Conservation (phyloP, 2,888 invertebrate species). For the Leptopterna dolabrata region DNA sequence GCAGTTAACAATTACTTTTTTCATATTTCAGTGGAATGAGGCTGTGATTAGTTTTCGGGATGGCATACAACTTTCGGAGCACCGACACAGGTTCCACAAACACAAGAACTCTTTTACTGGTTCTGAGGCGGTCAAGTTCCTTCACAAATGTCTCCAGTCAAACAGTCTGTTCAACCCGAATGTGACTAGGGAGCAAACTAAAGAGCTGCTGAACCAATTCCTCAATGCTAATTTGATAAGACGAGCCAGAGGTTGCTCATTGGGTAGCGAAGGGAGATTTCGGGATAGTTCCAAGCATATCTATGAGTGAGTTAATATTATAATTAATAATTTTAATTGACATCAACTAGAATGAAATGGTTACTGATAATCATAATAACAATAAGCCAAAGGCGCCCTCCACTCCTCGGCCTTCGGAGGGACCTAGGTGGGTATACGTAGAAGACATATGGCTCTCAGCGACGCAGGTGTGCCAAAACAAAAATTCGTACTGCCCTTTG, state of each 20-base stretch:
- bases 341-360: too few species aligned
- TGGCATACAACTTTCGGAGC: slow-evolving; percentile 56
- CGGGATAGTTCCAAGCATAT: slow-evolving; percentile 53
- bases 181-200: slow-evolving; percentile 56
- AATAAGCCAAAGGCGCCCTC: too few species aligned
- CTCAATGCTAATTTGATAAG: slow-evolving; percentile 52
- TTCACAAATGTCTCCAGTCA: slow-evolving; percentile 51
- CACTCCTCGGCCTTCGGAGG: too few species aligned
- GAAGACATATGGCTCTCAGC: too few species aligned
- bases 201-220: slow-evolving; percentile 58
- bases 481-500: too few species aligned
- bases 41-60: slow-evolving; percentile 57
- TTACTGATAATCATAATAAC: too few species aligned
- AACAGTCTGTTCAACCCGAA: slow-evolving; percentile 56
- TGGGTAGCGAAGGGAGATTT: slow-evolving; percentile 40
- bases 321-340: too few species aligned
- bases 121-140: slow-evolving; percentile 56
- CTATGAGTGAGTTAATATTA: slow-evolving; percentile 57
- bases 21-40: slow-evolving; percentile 59
- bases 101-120: slow-evolving; percentile 59
- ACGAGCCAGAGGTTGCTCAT: slow-evolving; percentile 44
- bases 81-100: slow-evolving; percentile 58
- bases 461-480: too few species aligned
- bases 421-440: too few species aligned
- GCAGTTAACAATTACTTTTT: neutral